A percentile compares a stretch with the other conserved stretches of the same genome.
Conservation (phyloP, 2,113 vertebrate genomes). For the Apeltes quadracus region DNA sequence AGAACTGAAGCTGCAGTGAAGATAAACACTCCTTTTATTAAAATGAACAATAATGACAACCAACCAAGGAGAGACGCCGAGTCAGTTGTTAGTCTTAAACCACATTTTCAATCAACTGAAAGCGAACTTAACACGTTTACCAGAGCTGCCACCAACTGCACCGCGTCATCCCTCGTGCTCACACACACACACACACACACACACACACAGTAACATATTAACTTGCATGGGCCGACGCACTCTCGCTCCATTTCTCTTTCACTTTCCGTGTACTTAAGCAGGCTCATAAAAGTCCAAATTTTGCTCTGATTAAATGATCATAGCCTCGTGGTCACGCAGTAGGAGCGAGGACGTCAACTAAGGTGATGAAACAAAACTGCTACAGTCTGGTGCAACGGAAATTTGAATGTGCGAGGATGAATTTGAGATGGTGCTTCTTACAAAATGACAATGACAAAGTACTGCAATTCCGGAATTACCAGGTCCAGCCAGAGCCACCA, state of each 20-base stretch:
- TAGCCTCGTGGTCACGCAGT: constrained; percentile 17
- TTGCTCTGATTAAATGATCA: constrained; percentile 31
- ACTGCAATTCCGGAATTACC: neutral
- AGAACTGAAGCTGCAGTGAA: neutral
- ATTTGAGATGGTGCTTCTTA: constrained; percentile 16
- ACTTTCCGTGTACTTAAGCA: neutral
- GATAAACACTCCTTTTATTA: constrained; percentile 1
- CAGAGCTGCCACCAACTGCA: constrained; percentile 37
- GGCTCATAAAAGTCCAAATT: constrained; percentile 26
- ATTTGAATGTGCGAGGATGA: constrained; percentile 1
- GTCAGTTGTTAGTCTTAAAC: constrained; percentile 53
- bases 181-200: neutral
- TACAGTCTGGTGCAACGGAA: constrained; percentile 1
- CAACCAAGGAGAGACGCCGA: constrained; percentile 23
- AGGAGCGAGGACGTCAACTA: constrained; percentile 22
- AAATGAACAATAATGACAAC: constrained; percentile 36
- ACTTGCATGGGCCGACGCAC: neutral
- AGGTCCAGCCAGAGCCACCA: constrained; percentile 12
- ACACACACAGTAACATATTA: neutral
- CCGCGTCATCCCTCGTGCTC: constrained; percentile 51
- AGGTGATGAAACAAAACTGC: constrained; percentile 9
- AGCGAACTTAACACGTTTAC: constrained; percentile 55
- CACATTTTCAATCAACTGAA: constrained; percentile 60
- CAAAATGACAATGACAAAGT: constrained; percentile 2
- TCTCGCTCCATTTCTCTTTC: neutral